Base-by-base conservation (phyloP, 2,888 invertebrate genomes). In the Nudaria mundana region DNA sequence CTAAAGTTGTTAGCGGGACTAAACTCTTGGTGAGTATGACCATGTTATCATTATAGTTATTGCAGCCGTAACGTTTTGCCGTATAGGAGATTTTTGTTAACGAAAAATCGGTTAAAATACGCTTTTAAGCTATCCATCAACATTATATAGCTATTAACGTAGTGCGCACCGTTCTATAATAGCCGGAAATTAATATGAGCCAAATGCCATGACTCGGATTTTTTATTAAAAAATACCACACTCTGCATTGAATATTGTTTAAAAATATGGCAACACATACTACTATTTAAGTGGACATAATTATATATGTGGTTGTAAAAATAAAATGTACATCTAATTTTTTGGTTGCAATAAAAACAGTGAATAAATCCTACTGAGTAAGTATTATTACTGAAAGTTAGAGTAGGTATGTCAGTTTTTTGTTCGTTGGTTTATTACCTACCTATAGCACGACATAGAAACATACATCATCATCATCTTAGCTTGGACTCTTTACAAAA, bases 111-210 rank as follows among this genome's bases (percentile, higher is more conserved):
- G 71, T 74, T 73, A 76, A 78, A 73, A 66, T 61, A 65, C 64
- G 47, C 55, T 66, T 62, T 50, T 30, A 49, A 66, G 71, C 73
- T 68, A 81, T 82, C 80, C 74, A 81, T 81, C 81, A 81, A 78
- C 56, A 78, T 81, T 81, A 79, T 75, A 70, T 69, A 63, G 63
- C 74, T 70, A 78, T 81, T 79, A 79, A 71, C 63, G 69, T 50
- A 60, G 62, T 48, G 52, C 41, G 51, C 52, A 52, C 49, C 52
- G 51, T 53, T 63, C 63, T 69, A 56, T 72, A 76, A 76, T 68
- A 63, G 60, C 72, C 72, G 77, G 76, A 76, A 76, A 81, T 79
- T 76, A 79, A 74, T 71, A 67, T 39, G 52, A 58, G 54, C 52
- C 49, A 51, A 66, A 54, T 66, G 62, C 64, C 65, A 61, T 62